Conservation (phyloP, 1,140 invertebrate species). For the Bradysia coprophila region DNA sequence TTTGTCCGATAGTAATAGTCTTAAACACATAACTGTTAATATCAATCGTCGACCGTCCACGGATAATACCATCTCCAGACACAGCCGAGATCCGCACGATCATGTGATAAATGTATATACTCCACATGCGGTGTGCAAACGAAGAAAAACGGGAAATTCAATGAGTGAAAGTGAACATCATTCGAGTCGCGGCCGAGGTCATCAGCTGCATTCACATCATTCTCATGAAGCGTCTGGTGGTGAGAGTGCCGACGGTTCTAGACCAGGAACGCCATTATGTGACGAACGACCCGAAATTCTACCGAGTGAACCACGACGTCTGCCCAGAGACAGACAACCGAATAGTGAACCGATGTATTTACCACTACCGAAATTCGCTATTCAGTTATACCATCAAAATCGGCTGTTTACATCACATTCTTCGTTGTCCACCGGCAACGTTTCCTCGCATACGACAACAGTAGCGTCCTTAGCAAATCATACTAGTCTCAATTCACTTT, state of each 20-base stretch:
- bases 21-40: neutral
- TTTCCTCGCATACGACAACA: too few relatives aligned
- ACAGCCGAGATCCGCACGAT: neutral
- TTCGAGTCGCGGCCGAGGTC: conserved; percentile 17
- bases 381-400: conserved; percentile 38
- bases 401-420: conserved; percentile 18
- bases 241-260: conserved; percentile 32
- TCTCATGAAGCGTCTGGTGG: conserved; percentile 23
- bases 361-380: conserved; percentile 68
- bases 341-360: conserved; percentile 50
- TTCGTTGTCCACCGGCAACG: too few relatives aligned
- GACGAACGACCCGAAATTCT: conserved; percentile 60
- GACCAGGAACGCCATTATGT: conserved; percentile 65
- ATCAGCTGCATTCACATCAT: conserved; percentile 24
- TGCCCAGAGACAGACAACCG: conserved; percentile 35
- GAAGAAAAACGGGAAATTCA: neutral
- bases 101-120: neutral
- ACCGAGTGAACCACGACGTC: conserved; percentile 48
- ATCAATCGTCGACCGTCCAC: conserved; percentile 18
- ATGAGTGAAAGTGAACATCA: conserved; percentile 7
- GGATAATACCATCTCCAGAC: conserved; percentile 13
- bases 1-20: conserved; percentile 5
- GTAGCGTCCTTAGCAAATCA: neutral
- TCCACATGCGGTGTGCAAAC: neutral
- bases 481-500: conserved; percentile 11